Percentiles rank a stretch among this genome's conserved stretches.
phyloP scores from a whole-genome alignment of 2,113 vertebrate species.

The Neogobius melanostomus region DNA sequence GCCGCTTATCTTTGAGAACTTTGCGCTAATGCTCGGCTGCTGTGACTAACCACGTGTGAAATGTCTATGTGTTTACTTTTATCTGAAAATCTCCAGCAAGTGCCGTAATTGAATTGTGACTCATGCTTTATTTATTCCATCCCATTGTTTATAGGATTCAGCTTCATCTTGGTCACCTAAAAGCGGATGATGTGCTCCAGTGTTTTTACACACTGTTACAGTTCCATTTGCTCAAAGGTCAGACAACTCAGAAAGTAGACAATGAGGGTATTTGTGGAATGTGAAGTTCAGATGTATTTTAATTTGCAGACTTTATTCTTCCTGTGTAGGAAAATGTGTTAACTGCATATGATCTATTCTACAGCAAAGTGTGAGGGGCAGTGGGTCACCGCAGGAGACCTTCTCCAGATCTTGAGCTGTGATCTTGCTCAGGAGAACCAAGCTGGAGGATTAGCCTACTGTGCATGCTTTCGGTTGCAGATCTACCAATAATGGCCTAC shows the following conservation, averaged over 20 bases:
- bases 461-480: too few relatives aligned
- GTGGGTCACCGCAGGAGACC: too few relatives aligned
- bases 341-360: too few relatives aligned
- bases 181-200: not conserved
- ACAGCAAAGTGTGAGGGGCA: too few relatives aligned
- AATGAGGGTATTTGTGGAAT: not conserved
- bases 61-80: slow-evolving; percentile 6
- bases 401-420: too few relatives aligned
- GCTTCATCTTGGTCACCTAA: not conserved
- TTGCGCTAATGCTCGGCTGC: slow-evolving; percentile 8
- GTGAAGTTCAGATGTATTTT: not conserved
- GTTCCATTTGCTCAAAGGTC: not conserved
- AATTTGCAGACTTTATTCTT: too few relatives aligned
- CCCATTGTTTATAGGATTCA: not conserved
- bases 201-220: not conserved
- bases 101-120: not conserved
- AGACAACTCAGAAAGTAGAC: not conserved
- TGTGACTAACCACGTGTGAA: slow-evolving; percentile 5
- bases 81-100: not conserved
- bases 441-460: too few relatives aligned
- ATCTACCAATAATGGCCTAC: too few relatives aligned
- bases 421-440: too few relatives aligned
- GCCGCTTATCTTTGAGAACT: slow-evolving; percentile 14
- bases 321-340: too few relatives aligned
- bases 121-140: slow-evolving; percentile 7